phyloP scores from a whole-genome alignment of 2,797 vertebrate genomes.

The Threskiornis aethiopicus region DNA sequence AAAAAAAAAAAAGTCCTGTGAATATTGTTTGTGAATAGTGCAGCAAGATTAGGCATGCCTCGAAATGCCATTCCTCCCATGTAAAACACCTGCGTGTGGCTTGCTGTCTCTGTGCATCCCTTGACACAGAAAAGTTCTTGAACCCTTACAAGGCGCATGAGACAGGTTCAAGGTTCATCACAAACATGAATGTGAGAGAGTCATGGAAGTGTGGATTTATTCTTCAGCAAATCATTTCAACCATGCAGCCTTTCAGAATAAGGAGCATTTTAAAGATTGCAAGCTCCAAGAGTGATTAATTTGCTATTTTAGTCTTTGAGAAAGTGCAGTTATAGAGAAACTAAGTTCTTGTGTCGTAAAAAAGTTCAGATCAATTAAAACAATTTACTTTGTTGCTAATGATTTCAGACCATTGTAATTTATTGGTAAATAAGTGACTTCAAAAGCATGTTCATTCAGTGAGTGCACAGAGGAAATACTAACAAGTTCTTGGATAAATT shows the following conservation, averaged over 20 bases:
- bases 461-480: slow-evolving; percentile 56
- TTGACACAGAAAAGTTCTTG: background rate
- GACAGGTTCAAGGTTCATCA: background rate
- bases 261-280: background rate
- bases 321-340: slow-evolving; percentile 32
- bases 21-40: background rate
- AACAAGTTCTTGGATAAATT: slow-evolving; percentile 68
- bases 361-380: slow-evolving; percentile 79
- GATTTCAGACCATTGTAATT: slow-evolving; percentile 73
- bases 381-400: slow-evolving; percentile 77
- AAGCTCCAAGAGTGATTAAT: slow-evolving; percentile 44
- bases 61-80: background rate
- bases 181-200: background rate
- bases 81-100: background rate
- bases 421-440: slow-evolving; percentile 71
- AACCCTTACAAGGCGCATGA: background rate
- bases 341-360: background rate
- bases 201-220: background rate
- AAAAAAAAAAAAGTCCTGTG: background rate
- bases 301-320: slow-evolving; percentile 44
- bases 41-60: background rate
- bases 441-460: slow-evolving; percentile 40
- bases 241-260: background rate
- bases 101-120: background rate
- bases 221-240: background rate